Conservation (phyloP, 2,888 invertebrate genomes). For the Thysanoteuthis rhombus region DNA sequence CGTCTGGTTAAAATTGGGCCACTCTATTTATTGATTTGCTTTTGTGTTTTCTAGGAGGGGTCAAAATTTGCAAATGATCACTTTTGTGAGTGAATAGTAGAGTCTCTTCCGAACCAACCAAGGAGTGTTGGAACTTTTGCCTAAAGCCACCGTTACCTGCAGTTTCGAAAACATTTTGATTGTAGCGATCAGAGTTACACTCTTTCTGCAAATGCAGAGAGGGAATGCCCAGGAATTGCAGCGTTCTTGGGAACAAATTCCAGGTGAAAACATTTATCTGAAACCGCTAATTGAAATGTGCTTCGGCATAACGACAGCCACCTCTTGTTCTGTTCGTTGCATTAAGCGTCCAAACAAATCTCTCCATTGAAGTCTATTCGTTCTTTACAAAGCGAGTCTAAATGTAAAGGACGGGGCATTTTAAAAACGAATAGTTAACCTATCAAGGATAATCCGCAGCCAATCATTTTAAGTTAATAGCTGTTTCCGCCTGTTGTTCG, state of each 20-base stretch:
- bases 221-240: too few species aligned
- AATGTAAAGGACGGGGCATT: background rate
- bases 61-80: too few species aligned
- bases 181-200: background rate
- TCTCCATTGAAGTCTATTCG: background rate
- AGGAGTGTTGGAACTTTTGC: too few species aligned
- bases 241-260: background rate
- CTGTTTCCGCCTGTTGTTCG: background rate
- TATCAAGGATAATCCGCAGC: background rate
- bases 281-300: background rate
- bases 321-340: background rate
- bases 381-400: background rate
- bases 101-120: too few species aligned
- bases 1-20: too few species aligned
- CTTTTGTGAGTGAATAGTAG: too few species aligned
- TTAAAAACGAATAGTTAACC: background rate
- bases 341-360: conserved; percentile 12
- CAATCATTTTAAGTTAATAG: conserved; percentile 12
- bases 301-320: background rate
- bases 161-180: too few species aligned
- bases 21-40: too few species aligned
- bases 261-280: background rate
- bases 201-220: background rate
- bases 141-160: background rate
- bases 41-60: too few species aligned